Evolutionary conservation across 2,113 vertebrate genomes (phyloP), one percentile per base, ranked within the genome.

Genomic region (Bagarius yarrelli): DNA sequence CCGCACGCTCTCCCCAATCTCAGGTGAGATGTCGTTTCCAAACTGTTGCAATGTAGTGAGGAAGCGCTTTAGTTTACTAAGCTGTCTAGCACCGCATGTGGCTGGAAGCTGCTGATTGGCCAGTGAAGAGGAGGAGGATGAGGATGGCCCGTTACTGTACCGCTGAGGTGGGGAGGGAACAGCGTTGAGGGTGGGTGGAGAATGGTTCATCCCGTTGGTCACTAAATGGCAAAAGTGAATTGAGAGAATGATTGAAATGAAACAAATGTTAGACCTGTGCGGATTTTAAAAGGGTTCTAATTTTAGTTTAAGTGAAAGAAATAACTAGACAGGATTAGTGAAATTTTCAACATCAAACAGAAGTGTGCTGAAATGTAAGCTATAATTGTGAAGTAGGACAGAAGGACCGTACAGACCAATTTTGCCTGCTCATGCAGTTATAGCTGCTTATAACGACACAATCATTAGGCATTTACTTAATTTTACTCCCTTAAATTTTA

Each of bases 1-100:
- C 18, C 98, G 95, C 83, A 99, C 98, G 78, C 95, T 98, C 90
- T 99, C 98, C 75, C 98, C 98, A 1, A 99, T 99, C 92, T 99
- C 98, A 0, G 98, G 97, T 0, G 98, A 99, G 84, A 99, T 99
- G 90, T 99, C 98, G 3, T 97, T 99, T 90, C 98, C 98, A 27
- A 99, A 99, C 91, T 99, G 98, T 86, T 99, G 98, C 85, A 99
- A 91, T 59, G 98, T 99, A 27, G 98, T 99, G 81, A 99, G 95
- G 90, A 99, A 99, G 1, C 98, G 96, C 76, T 99, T 99, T 83
- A 99, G 93, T 89, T 99, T 99, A 94, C 97, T 99, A 85, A 99
- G 96, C 88, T 99, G 98, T 76, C 98, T 94, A 30, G 96, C 98
- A 0, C 98, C 98, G 9, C 98, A 99, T 1, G 98, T 98, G 85